phyloP scores from a whole-genome alignment of 2,113 vertebrate genomes.

The Anoplopoma fimbria region DNA sequence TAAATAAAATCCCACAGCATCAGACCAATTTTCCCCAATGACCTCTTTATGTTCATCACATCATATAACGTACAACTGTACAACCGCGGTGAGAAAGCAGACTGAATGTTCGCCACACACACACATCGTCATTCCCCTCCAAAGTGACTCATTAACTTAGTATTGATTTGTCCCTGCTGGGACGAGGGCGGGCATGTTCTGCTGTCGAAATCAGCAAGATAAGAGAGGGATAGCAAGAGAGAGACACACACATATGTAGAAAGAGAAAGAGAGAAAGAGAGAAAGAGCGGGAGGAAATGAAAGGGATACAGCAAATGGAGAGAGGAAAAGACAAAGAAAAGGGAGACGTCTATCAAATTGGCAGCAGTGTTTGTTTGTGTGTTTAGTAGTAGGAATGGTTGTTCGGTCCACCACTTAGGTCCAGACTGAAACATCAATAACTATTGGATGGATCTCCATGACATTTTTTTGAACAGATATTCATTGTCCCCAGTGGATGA shows the following conservation, averaged over 20 bases:
- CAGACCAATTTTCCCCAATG: neutral
- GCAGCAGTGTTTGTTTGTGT: neutral
- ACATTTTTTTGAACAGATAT: neutral
- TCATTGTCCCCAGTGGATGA: neutral
- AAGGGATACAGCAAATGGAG: slow-evolving; percentile 33
- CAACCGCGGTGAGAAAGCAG: slow-evolving; percentile 17
- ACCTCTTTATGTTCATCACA: slow-evolving; percentile 22
- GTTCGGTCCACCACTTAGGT: neutral
- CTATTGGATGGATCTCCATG: neutral
- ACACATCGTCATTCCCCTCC: slow-evolving; percentile 19
- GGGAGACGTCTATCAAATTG: neutral
- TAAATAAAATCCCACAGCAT: slow-evolving; percentile 43
- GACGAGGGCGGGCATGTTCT: slow-evolving; percentile 44
- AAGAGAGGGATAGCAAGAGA: slow-evolving; percentile 6
- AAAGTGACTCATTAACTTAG: slow-evolving; percentile 69
- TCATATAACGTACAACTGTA: slow-evolving; percentile 38
- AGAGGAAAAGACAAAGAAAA: slow-evolving; percentile 7
- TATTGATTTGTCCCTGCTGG: slow-evolving; percentile 57
- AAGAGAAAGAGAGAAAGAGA: slow-evolving; percentile 2
- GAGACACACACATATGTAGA: neutral
- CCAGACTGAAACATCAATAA: neutral
- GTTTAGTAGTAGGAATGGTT: neutral
- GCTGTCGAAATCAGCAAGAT: slow-evolving; percentile 67
- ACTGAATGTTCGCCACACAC: slow-evolving; percentile 13
- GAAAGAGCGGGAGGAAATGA: slow-evolving; percentile 38